phyloP scores from a whole-genome alignment of 2,888 invertebrate genomes.

The Lissocephala sabroskyi region DNA sequence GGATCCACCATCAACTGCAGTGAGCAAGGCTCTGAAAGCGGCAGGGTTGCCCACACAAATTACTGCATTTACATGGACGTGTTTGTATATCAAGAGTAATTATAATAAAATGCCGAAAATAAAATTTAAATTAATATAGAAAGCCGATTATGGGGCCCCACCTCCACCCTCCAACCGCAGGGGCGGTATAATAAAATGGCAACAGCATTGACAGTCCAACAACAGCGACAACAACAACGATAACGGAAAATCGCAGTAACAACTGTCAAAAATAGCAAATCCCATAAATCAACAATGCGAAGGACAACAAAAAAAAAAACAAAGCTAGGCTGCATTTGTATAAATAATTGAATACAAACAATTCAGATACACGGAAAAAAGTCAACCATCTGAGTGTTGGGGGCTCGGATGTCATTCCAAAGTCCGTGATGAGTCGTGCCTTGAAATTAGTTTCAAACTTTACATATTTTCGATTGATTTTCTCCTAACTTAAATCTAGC shows the following conservation, averaged over 20 bases:
- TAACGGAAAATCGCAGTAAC: constrained; percentile 23
- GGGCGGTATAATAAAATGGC: constrained; percentile 18
- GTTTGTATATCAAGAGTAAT: constrained; percentile 51
- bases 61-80: constrained; percentile 19
- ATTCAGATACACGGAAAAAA: no score
- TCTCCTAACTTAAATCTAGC: no score
- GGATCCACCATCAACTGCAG: constrained; percentile 48
- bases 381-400: no score
- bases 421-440: no score
- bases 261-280: constrained; percentile 63
- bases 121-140: constrained; percentile 65
- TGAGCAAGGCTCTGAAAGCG: constrained; percentile 4
- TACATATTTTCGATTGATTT: no score
- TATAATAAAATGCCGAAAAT: constrained; percentile 63
- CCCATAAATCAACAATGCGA: constrained; percentile 65
- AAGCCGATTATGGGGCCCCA: constrained; percentile 60
- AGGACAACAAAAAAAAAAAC: constrained; percentile 15
- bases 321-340: constrained; percentile 8
- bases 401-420: no score
- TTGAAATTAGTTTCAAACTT: no score
- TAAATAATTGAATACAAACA: constrained; percentile 15
- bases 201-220: constrained; percentile 16
- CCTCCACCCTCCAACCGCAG: no score
- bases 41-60: no score
- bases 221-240: constrained; percentile 21